Percentiles rank a stretch among this genome's conserved stretches.
phyloP scores from a whole-genome alignment of 37 sponge, comb jelly and placozoan species.

The Chondrilla cf. caribensis region DNA sequence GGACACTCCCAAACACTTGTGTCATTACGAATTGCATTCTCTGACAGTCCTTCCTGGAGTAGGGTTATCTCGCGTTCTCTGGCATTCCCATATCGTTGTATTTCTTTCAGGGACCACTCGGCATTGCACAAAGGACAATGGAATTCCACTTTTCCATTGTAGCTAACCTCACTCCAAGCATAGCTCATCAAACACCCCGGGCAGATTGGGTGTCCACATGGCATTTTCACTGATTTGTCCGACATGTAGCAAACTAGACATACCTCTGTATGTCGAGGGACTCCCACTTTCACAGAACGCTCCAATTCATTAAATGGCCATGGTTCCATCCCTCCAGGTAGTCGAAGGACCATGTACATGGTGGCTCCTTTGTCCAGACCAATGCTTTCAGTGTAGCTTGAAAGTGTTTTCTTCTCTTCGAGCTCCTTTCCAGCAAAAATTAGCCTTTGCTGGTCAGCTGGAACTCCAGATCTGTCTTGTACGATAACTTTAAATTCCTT shows the following conservation, averaged over 20 bases:
- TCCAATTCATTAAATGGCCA: neutral
- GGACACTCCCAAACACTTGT: slow-evolving; percentile 39
- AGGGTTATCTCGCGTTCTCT: slow-evolving; percentile 16
- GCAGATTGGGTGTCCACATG: neutral
- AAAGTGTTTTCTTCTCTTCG: slow-evolving; percentile 16
- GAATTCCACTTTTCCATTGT: slow-evolving; percentile 22
- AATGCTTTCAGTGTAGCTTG: slow-evolving; percentile 17
- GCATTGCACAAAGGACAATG: slow-evolving; percentile 17
- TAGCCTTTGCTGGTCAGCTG: slow-evolving; percentile 22
- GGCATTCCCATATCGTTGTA: slow-evolving; percentile 28
- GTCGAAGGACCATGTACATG: slow-evolving; percentile 37
- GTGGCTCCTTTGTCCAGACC: slow-evolving; percentile 8
- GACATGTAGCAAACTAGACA: slow-evolving; percentile 20
- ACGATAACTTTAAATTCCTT: slow-evolving; percentile 14
- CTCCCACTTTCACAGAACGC: neutral
- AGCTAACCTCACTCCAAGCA: slow-evolving; percentile 20
- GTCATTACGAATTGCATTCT: slow-evolving; percentile 31
- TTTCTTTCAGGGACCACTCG: slow-evolving; percentile 37
- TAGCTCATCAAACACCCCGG: slow-evolving; percentile 24
- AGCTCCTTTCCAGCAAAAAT: slow-evolving; percentile 38
- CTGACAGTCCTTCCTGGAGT: slow-evolving; percentile 16
- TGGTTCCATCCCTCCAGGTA: slow-evolving; percentile 29
- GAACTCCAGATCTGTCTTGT: slow-evolving; percentile 21
- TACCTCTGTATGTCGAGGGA: slow-evolving; percentile 4
- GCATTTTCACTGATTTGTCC: slow-evolving; percentile 11